These are phyloP conservation scores for Nannoperca australis DNA, from an alignment of 2,797 vertebrate genomes.

Conservation along the genomic window DNA sequence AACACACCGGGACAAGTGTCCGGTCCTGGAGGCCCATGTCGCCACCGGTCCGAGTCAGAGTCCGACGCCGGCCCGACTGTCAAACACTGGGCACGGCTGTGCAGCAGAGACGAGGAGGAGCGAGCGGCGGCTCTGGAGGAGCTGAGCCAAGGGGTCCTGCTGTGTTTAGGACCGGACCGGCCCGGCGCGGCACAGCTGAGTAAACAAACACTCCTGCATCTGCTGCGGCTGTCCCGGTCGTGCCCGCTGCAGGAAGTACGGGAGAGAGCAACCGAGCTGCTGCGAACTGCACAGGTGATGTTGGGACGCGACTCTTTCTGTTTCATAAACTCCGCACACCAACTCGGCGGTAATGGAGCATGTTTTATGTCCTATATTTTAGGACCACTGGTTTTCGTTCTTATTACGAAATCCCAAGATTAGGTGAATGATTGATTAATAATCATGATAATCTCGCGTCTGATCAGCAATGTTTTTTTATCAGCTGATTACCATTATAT, in stretches of 20 bases:
- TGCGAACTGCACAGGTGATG: slow-evolving; percentile 79
- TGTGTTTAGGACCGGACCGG: slow-evolving; percentile 55
- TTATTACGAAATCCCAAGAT: background rate
- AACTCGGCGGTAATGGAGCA: background rate
- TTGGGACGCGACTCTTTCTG: too few relatives aligned
- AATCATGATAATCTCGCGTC: background rate
- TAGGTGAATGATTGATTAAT: background rate
- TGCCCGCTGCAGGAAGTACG: slow-evolving; percentile 80
- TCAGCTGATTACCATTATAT: slow-evolving; percentile 3
- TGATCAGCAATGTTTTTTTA: background rate
- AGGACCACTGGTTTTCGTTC: background rate
- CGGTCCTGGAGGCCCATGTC: slow-evolving; percentile 19
- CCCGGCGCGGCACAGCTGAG: slow-evolving; percentile 56
- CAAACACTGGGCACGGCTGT: slow-evolving; percentile 73
- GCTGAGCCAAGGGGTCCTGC: slow-evolving; percentile 69
- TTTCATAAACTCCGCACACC: background rate
- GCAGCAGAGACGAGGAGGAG: slow-evolving; percentile 78
- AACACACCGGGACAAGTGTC: slow-evolving; percentile 15
- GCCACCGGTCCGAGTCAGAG: slow-evolving; percentile 58
- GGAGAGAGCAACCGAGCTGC: slow-evolving; percentile 67
- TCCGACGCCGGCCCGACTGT: slow-evolving; percentile 45
- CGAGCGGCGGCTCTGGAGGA: slow-evolving; percentile 77
- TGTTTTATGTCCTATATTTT: too few relatives aligned
- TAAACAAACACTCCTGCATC: slow-evolving; percentile 72
- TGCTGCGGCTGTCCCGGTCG: slow-evolving; percentile 78